Conservation (phyloP, 1,140 invertebrate genomes). For the Listronotus oregonensis region DNA sequence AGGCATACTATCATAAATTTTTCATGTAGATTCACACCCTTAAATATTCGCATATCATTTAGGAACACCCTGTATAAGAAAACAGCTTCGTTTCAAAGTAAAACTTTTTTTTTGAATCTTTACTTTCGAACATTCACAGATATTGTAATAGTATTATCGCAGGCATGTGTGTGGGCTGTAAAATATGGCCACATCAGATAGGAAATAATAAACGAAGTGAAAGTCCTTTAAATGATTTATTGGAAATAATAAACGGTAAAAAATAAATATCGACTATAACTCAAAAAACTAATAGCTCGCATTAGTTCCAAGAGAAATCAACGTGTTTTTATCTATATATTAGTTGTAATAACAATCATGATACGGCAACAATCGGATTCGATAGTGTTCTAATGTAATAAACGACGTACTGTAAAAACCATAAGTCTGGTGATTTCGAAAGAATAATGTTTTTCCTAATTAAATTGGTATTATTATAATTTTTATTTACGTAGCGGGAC, state of each 20-base stretch:
- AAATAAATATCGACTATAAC: slow-evolving; percentile 16
- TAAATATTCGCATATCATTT: too few species aligned
- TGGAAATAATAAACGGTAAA: not conserved
- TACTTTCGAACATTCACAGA: not conserved
- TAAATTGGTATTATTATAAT: too few species aligned
- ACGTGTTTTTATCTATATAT: slow-evolving; percentile 10
- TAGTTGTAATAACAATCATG: slow-evolving; percentile 16
- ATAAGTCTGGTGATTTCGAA: too few species aligned
- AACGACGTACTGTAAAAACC: not conserved
- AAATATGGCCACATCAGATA: slow-evolving; percentile 1
- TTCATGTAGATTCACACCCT: too few species aligned
- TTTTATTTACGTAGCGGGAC: too few species aligned
- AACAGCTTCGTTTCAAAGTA: too few species aligned
- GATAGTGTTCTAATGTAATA: slow-evolving; percentile 1
- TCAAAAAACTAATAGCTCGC: slow-evolving; percentile 15
- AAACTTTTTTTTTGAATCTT: not conserved
- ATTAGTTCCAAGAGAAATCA: slow-evolving; percentile 22
- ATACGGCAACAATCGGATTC: slow-evolving; percentile 8
- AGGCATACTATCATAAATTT: too few species aligned
- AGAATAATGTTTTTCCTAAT: too few species aligned
- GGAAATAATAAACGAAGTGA: slow-evolving; percentile 9
- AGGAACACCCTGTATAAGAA: too few species aligned
- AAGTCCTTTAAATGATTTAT: slow-evolving; percentile 21
- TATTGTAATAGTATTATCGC: too few species aligned
- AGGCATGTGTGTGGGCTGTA: slow-evolving; percentile 16